Evolutionary conservation across 2,113 vertebrate genomes (phyloP).

Genomic region (Phycodurus eques): DNA sequence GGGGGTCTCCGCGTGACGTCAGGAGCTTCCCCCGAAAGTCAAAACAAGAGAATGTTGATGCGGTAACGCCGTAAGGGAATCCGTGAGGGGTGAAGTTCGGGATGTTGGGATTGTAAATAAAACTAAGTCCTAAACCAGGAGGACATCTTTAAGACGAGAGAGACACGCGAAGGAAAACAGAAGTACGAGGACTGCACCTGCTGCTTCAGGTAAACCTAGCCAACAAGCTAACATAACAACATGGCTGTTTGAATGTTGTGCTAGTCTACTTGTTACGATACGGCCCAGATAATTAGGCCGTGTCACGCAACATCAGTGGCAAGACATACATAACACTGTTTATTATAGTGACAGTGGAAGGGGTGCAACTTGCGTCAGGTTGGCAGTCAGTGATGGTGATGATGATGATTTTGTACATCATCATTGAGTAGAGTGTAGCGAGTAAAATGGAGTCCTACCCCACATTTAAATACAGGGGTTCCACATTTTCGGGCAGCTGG

Average conservation of each 20-base stretch:
- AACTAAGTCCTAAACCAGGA: background rate
- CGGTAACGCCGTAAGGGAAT: conserved; percentile 50
- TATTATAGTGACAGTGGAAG: background rate
- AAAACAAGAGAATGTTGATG: conserved; percentile 66
- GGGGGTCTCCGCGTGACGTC: conserved; percentile 72
- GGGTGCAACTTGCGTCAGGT: conserved; percentile 32
- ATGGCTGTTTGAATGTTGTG: background rate
- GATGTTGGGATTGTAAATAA: background rate
- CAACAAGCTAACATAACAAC: conserved; percentile 5
- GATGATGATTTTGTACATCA: background rate
- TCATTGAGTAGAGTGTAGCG: background rate
- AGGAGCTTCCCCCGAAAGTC: conserved; percentile 79
- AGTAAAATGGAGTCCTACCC: background rate
- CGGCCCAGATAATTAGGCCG: background rate
- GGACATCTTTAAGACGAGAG: background rate
- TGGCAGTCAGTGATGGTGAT: conserved; percentile 30
- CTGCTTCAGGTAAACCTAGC: conserved; percentile 52
- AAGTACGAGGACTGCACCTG: conserved; percentile 49
- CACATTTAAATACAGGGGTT: too few species aligned
- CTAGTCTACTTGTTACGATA: background rate
- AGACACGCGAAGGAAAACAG: background rate
- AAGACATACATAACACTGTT: background rate
- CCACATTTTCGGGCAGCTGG: too few species aligned
- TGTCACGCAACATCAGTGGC: too few species aligned
- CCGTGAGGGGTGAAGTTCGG: conserved; percentile 7